phyloP scores from a whole-genome alignment of 2,113 vertebrate genomes.

The Calyptommatus sinebrachiatus region DNA sequence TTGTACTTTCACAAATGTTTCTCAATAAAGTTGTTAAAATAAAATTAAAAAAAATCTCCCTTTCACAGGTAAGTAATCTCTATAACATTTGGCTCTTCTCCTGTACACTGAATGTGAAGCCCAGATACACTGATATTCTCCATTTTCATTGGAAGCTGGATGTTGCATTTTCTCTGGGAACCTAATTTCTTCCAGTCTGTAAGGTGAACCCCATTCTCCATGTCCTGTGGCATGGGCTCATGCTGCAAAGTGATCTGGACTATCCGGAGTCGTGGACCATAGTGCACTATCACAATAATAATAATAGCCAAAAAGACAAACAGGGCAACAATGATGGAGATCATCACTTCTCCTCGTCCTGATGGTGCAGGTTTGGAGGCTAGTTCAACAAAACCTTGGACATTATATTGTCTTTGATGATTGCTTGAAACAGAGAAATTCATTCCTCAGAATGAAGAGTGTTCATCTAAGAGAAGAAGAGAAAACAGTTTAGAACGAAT shows the following conservation, averaged over 20 bases:
- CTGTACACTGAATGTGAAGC: not conserved
- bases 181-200: conserved; percentile 56
- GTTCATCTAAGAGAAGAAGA: conserved; percentile 32
- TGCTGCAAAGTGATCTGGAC: conserved; percentile 55
- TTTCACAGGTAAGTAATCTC: conserved; percentile 70
- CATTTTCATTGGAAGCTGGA: not conserved
- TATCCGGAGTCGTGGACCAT: conserved; percentile 60
- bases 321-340: conserved; percentile 44
- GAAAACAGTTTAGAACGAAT: rapidly evolving
- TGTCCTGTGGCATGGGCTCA: conserved; percentile 48
- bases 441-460: conserved; percentile 44
- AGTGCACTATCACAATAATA: conserved; percentile 66
- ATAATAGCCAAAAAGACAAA: conserved; percentile 72
- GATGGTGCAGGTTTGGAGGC: conserved; percentile 9
- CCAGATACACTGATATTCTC: rapidly evolving
- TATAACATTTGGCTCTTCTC: conserved; percentile 37
- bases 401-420: conserved; percentile 44
- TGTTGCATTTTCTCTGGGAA: conserved; percentile 16
- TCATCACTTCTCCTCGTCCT: conserved; percentile 30
- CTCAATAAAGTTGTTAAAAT: no score
- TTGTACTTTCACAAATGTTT: no score
- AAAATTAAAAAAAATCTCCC: no score
- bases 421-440: conserved; percentile 37
- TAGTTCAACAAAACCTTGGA: conserved; percentile 1
- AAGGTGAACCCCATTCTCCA: conserved; percentile 57